Conservation (phyloP, 1,140 invertebrate species). For the Heliconius eleuchia region DNA sequence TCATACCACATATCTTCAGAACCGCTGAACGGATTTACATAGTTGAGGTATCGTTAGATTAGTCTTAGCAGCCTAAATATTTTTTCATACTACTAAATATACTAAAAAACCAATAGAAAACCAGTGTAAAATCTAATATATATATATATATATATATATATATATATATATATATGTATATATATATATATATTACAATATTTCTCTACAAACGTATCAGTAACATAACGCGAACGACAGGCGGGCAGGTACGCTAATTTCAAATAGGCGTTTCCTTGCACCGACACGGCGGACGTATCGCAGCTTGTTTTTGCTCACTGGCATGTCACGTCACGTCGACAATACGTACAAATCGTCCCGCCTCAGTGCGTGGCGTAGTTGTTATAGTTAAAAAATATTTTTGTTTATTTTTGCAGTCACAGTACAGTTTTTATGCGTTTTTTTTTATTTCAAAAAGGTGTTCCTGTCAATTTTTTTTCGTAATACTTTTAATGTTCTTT, state of each 20-base stretch:
- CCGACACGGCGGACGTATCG: slow-evolving; percentile 12
- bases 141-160: too few relatives aligned
- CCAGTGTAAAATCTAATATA: too few relatives aligned
- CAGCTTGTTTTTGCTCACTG: slow-evolving; percentile 23
- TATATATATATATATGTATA: too few relatives aligned
- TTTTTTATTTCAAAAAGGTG: not conserved
- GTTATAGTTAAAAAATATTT: slow-evolving; percentile 3
- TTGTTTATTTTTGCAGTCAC: not conserved
- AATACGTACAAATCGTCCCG: slow-evolving; percentile 11
- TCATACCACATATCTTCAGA: too few relatives aligned
- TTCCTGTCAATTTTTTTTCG: not conserved
- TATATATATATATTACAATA: too few relatives aligned
- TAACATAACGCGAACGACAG: not conserved
- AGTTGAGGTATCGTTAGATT: too few relatives aligned
- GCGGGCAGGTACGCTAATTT: not conserved
- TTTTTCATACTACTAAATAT: too few relatives aligned
- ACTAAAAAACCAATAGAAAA: too few relatives aligned
- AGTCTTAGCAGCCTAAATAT: too few relatives aligned
- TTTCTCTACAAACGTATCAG: not conserved
- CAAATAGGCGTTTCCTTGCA: slow-evolving; percentile 4
- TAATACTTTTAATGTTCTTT: not conserved
- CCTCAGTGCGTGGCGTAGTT: not conserved
- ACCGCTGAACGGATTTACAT: too few relatives aligned
- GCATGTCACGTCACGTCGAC: slow-evolving; percentile 21
- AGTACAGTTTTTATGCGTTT: not conserved